Conservation (phyloP, 2,888 invertebrate genomes). For the Eumacrocentrus americanus region DNA sequence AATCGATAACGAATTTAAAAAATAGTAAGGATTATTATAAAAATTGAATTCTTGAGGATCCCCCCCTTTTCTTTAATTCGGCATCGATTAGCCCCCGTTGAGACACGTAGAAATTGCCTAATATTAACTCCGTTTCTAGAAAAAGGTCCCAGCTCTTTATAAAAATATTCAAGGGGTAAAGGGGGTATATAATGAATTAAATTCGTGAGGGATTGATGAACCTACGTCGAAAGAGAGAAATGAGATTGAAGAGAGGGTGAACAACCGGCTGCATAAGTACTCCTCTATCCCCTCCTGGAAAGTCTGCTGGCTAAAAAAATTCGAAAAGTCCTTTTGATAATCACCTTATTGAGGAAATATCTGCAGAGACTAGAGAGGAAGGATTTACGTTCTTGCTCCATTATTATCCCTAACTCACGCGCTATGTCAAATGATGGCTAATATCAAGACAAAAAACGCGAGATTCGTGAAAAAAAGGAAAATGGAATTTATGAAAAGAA, state of each 20-base stretch:
- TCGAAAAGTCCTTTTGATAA: slow-evolving; percentile 38
- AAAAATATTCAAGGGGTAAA: slow-evolving; percentile 32
- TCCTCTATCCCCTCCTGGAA: slow-evolving; percentile 11
- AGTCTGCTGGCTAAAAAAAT: slow-evolving; percentile 22
- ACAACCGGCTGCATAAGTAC: slow-evolving; percentile 34
- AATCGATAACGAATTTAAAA: too few relatives aligned
- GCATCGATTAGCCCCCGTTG: slow-evolving; percentile 30
- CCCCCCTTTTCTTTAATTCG: slow-evolving; percentile 11
- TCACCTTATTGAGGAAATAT: slow-evolving; percentile 41
- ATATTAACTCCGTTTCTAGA: slow-evolving; percentile 37
- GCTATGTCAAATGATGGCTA: too few relatives aligned
- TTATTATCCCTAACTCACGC: too few relatives aligned
- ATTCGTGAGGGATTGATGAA: slow-evolving; percentile 24
- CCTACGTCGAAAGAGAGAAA: slow-evolving; percentile 10
- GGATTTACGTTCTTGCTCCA: too few relatives aligned
- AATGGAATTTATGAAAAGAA: too few relatives aligned
- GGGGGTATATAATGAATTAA: slow-evolving; percentile 28
- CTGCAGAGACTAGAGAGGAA: slow-evolving; percentile 26
- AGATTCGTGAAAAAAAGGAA: too few relatives aligned
- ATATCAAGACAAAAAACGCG: too few relatives aligned
- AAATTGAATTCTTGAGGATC: too few relatives aligned
- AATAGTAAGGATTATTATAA: too few relatives aligned
- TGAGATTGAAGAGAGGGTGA: slow-evolving; percentile 25
- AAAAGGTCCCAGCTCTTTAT: slow-evolving; percentile 21
- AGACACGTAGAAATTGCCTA: slow-evolving; percentile 31